Conservation (phyloP, 2,113 vertebrate species). For the Astatotilapia flaviijosephi region DNA sequence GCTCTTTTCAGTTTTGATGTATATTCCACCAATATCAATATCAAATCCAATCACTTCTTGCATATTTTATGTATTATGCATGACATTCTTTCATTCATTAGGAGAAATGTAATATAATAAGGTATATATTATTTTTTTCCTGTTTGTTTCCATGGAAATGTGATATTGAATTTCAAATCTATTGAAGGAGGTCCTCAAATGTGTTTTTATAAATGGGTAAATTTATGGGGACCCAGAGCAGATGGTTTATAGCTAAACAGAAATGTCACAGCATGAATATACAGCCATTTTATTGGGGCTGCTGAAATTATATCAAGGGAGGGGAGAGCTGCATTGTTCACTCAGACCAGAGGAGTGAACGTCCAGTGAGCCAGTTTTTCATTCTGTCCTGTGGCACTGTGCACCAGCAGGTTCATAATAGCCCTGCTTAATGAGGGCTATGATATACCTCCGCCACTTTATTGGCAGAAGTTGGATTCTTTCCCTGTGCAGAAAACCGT, state of each 20-base stretch:
- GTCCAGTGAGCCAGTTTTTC: conserved; percentile 42
- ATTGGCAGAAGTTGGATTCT: conserved; percentile 50
- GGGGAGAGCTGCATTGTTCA: conserved; percentile 31
- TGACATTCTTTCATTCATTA: neutral
- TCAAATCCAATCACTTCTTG: neutral
- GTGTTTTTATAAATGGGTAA: neutral
- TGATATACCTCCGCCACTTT: conserved; percentile 62
- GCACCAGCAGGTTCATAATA: conserved; percentile 60
- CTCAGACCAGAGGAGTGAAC: conserved; percentile 12
- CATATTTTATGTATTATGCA: neutral
- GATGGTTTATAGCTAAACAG: conserved; percentile 20
- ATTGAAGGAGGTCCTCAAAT: neutral
- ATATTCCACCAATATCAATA: neutral
- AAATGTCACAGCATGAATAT: conserved; percentile 30
- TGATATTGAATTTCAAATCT: neutral
- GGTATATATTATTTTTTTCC: neutral
- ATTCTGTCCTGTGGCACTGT: conserved; percentile 43
- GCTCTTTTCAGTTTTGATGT: neutral
- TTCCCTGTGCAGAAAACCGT: conserved; percentile 38
- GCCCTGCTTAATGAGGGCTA: conserved; percentile 61
- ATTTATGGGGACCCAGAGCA: neutral
- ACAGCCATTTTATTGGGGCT: conserved; percentile 22
- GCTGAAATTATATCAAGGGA: conserved; percentile 30
- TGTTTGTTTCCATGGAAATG: neutral
- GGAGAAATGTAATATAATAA: neutral